Conservation (phyloP, 2,888 invertebrate genomes). For the Mythimna vitellina region DNA sequence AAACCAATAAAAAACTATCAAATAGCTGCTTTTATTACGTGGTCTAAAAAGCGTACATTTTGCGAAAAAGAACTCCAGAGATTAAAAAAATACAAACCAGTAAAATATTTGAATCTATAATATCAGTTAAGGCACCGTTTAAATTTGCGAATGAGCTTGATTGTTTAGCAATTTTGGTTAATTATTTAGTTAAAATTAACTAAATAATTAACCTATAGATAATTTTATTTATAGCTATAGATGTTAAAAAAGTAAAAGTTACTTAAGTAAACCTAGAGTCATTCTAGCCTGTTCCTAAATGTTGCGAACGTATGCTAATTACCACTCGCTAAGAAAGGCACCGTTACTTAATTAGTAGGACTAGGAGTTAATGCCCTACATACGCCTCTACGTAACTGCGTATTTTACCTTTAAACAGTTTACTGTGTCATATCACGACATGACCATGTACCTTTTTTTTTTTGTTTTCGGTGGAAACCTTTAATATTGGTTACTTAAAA, state of each 20-base stretch:
- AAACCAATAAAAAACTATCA: too few species aligned
- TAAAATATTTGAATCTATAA: neutral
- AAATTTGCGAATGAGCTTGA: too few species aligned
- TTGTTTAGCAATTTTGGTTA: neutral
- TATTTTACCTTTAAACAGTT: neutral
- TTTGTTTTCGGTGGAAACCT: too few species aligned
- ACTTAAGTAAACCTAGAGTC: too few species aligned
- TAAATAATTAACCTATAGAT: too few species aligned
- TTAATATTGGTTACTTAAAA: too few species aligned
- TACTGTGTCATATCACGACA: neutral
- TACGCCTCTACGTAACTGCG: neutral
- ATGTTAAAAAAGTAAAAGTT: neutral
- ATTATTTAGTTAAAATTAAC: neutral
- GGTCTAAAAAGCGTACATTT: too few species aligned
- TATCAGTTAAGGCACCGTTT: neutral
- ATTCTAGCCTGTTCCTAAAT: conserved; percentile 6
- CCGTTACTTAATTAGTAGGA: conserved; percentile 35
- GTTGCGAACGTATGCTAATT: conserved; percentile 17
- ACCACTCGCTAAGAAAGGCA: conserved; percentile 5
- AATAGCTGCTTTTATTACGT: too few species aligned
- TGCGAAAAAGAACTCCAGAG: too few species aligned
- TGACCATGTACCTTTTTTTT: too few species aligned
- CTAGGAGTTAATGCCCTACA: conserved; percentile 8
- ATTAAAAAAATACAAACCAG: too few species aligned
- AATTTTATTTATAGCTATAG: too few species aligned